Evolutionary conservation across 2,113 vertebrate species (phyloP).

Genomic region (Leiothrix lutea): DNA sequence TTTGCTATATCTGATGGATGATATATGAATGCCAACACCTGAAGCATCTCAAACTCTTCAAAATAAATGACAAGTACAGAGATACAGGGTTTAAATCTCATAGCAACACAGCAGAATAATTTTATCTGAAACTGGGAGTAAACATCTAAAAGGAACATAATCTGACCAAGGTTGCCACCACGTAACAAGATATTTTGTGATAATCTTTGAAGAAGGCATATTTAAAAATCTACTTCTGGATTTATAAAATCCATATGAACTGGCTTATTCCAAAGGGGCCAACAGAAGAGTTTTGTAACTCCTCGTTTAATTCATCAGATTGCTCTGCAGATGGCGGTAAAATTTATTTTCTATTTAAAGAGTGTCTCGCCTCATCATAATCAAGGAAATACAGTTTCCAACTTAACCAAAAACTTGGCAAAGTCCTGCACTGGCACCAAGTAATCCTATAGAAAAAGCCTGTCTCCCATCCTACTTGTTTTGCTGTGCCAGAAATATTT

Average conservation of each 20-base stretch:
- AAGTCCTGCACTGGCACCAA: conserved; percentile 3
- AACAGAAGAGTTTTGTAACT: not conserved
- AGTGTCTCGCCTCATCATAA: conserved; percentile 29
- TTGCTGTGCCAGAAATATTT: conserved; percentile 26
- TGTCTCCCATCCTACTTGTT: conserved; percentile 25
- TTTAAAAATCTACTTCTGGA: not conserved
- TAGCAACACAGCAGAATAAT: not conserved
- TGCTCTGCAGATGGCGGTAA: conserved; percentile 40
- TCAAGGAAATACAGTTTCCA: conserved; percentile 29
- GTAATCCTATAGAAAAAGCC: conserved; percentile 25
- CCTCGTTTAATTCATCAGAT: conserved; percentile 29
- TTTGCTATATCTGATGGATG: not conserved
- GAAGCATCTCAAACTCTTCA: not conserved
- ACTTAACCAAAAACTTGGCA: conserved; percentile 44
- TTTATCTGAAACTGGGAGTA: not conserved
- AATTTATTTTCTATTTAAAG: conserved; percentile 50
- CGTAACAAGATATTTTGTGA: not conserved
- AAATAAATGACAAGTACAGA: not conserved
- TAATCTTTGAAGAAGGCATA: not conserved
- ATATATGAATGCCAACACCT: not conserved
- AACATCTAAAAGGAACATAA: not conserved
- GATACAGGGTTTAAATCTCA: not conserved
- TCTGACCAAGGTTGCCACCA: not conserved
- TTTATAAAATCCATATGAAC: not conserved
- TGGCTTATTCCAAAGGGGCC: not conserved